Evolutionary conservation across 2,797 vertebrate species (phyloP), one percentile per base, ranked within the genome.

Genomic region (Poecilia picta): DNA sequence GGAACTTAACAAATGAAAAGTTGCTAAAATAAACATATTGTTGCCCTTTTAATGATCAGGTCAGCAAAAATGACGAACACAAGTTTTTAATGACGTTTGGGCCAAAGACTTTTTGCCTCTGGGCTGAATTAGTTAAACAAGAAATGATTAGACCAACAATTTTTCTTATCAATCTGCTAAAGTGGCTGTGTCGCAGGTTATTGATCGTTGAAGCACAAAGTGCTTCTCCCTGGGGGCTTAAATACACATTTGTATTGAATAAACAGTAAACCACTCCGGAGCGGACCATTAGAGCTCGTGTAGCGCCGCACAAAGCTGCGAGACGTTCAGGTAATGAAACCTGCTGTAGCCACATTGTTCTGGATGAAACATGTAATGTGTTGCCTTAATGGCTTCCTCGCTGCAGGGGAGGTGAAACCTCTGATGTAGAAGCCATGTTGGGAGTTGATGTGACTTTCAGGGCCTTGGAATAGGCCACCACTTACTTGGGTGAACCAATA

Each of bases 311-410:
- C 82, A 73, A 75, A 64, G 74, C 82, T 86, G 82, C 62, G 73
- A 83, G 81, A 84, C 0, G 49, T 53, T 53, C 81, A 53, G 77
- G 86, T 86, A 89, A 86, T 87, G 83, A 86, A 89, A 79, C 70
- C 81, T 76, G 57, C 82, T 84, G 70, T 55, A 66, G 62, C 15
- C 72, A 82, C 76, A 31, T 51, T 72, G 66, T 75, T 88, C 73
- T 62, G 57, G 59, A 80, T 78, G 75, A 91, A 87, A 85, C 82
- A 68, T 79, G 82, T 83, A 84, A 88, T 77, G 75, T 73, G 82
- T 72, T 36, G 74, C 78, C 47, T 10, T 87, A 89, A 91, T 86
- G 8, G 88, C 70, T 83, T 88, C 43, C 70, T 82, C 53, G 83
- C 89, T 84, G 80, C 45, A 83, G 85, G 87, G 81, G 51, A 72